Conservation (phyloP, 2,888 invertebrate genomes). For the Heliconius ismenius region DNA sequence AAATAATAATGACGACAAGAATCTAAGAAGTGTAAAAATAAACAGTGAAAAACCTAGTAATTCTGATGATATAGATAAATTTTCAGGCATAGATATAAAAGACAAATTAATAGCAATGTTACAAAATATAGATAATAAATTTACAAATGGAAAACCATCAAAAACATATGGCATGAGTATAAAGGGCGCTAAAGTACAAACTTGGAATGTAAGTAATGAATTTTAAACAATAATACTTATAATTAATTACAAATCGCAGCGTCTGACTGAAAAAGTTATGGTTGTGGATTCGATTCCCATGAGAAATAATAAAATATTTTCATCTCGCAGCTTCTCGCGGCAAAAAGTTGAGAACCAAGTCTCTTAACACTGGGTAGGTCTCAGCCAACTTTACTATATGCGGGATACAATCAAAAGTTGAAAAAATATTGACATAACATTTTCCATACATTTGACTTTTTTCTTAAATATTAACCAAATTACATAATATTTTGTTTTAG, state of each 20-base stretch:
- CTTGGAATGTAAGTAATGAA: conserved; percentile 42
- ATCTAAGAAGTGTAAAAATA: background rate
- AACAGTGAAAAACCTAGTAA: background rate
- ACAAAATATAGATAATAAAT: conserved; percentile 10
- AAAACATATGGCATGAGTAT: conserved; percentile 41
- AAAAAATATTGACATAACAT: background rate
- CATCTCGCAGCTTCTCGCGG: too few relatives aligned
- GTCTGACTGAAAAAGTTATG: background rate
- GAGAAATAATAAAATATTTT: too few relatives aligned
- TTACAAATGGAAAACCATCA: conserved; percentile 8
- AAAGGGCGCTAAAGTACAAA: conserved; percentile 29
- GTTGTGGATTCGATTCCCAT: too few relatives aligned
- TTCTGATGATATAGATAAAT: background rate
- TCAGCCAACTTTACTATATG: too few relatives aligned
- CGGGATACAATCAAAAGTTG: too few relatives aligned
- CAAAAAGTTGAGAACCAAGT: background rate
- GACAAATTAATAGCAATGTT: conserved; percentile 17
- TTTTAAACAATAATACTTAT: background rate
- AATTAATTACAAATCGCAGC: background rate
- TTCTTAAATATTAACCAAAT: too few relatives aligned
- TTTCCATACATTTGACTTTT: background rate
- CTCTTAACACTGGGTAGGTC: background rate
- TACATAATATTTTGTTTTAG: conserved; percentile 9
- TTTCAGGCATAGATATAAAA: background rate
- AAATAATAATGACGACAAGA: background rate